Base-by-base conservation (phyloP, 2,113 vertebrate genomes). In the Leucopsar rothschildi region DNA sequence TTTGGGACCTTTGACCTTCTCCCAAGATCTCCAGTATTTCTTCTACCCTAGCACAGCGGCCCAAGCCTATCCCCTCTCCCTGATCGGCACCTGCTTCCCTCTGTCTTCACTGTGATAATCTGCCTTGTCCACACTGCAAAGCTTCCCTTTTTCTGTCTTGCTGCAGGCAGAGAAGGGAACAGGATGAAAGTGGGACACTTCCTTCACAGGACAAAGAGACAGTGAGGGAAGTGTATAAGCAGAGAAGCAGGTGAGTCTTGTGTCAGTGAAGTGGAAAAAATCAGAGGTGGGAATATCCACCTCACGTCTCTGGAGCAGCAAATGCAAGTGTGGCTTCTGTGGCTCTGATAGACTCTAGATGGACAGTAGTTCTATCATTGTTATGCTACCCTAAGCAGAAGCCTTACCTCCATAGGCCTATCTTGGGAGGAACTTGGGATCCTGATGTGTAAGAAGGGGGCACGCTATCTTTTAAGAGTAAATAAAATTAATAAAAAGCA, bases 341-440 rank as follows among this genome's bases (percentile, higher is more conserved):
- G 15, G 40, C n/a, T 11, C 25, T 1, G 2, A 15, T 0, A 76
- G 39, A 60, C 11, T 22, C 35, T 2, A 35, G 33, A 47, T 5
- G 57, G 31, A 52, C 63, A 73, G 37, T 2, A 68, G 27, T 6
- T 64, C 39, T 44, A 59, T 24, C 40, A 12, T 27, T 14, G 24
- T 16, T 79, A 21, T 19, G 45, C 33, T 17, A 7, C 55, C 20
- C 29, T 52, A 60, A 72, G 33, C 21, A 91, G 40, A 47, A 3
- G 0, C 10, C 29, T 40, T 44, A 47, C 13, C 15, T 59, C 70
- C 37, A n/a, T 21, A 49, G 25, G 14, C 9, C 29, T 52, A 4
- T 22, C 24, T 17, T 53, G 31, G 53, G 33, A 84, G 17, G 18
- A 88, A 37, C 37, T 40, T 35, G 14, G 13, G 42, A 84, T 82